Conservation (phyloP, 1,140 invertebrate genomes). For the Zelostemma sp. region DNA sequence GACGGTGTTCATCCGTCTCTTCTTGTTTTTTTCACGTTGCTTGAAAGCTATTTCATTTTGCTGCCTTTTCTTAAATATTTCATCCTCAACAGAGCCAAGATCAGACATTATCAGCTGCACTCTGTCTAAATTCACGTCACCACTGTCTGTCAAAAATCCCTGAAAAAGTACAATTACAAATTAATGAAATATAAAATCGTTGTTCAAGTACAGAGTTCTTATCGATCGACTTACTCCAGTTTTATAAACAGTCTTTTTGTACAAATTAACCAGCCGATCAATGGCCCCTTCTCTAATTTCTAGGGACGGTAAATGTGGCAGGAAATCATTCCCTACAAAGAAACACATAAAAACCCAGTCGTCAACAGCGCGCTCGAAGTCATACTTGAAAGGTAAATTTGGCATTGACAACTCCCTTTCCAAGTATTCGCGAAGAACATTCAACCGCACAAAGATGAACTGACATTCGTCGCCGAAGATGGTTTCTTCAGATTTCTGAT, state of each 20-base stretch:
- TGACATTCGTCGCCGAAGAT: constrained; percentile 79
- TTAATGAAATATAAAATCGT: too few species aligned
- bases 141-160: constrained; percentile 97
- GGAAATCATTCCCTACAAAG: constrained; percentile 99
- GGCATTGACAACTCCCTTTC: constrained; percentile 93
- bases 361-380: constrained; percentile 92
- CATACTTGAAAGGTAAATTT: constrained; percentile 91
- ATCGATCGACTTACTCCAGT: constrained; percentile 76
- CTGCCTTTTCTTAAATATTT: constrained; percentile 95
- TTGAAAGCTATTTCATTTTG: constrained; percentile 87
- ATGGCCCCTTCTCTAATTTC: constrained; percentile 99
- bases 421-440: constrained; percentile 95
- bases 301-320: constrained; percentile 97
- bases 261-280: constrained; percentile 92
- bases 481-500: constrained; percentile 70
- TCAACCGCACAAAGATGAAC: constrained; percentile 92
- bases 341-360: constrained; percentile 99
- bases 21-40: constrained; percentile 81
- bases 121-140: constrained; percentile 90
- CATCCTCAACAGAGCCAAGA: constrained; percentile 94
- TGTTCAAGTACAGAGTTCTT: too few species aligned
- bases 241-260: constrained; percentile 96
- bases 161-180: constrained; percentile 62
- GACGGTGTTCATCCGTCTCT: constrained; percentile 69
- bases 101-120: constrained; percentile 96